Evolutionary conservation across 2,113 vertebrate genomes (phyloP), one percentile per base, ranked within the genome.

Genomic region (Typhlomys cinereus): DNA sequence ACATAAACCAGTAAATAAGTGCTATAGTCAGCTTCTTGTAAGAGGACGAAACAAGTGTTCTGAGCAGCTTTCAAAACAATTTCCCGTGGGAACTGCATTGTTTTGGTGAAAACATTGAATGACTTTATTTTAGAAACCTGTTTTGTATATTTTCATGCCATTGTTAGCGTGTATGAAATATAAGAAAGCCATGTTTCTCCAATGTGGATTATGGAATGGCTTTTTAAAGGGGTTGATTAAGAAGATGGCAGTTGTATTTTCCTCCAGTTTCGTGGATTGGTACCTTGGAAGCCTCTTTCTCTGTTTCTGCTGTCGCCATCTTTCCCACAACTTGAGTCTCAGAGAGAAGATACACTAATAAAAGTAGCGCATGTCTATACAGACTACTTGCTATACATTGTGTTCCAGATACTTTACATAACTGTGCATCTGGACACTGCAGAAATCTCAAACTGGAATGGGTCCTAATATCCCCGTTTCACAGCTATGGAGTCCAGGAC

Each of bases 111-210:
- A 74, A 4, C 62, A 31, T 7, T 61, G 61, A 90, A 59, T 57
- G 34, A 57, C 61, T 92, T 81, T 44, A 73, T 92, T 88, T 57
- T 89, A n/a, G 29, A 75, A 79, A n/a, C 15, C 4, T 76, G 29
- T 66, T 88, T 34, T 52, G 3, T 39, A 67, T 90, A 39, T 41
- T n/a, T 82, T 69, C 70, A 4, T 85, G 11, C 6, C 57, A 23
- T 85, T 21, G 88, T 91, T 88, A 80, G 64, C 90, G 89, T 52
- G 46, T 91, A 88, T 44, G 66, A 85, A 73, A 76, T 46, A 3
- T 52, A 46, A 89, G 23, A 78, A 79, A 17, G 3, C 3, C 61
- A 73, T n/a, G 21, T 7, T 64, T 48, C 83, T 75, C 87, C 3
- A 69, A 91, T 80, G 36, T 59, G 44, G 87, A 69, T 90, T 82